Percentiles rank a stretch among this genome's conserved stretches.
phyloP scores from a whole-genome alignment of 2,797 vertebrate genomes.

The Onychomys arenicola region DNA sequence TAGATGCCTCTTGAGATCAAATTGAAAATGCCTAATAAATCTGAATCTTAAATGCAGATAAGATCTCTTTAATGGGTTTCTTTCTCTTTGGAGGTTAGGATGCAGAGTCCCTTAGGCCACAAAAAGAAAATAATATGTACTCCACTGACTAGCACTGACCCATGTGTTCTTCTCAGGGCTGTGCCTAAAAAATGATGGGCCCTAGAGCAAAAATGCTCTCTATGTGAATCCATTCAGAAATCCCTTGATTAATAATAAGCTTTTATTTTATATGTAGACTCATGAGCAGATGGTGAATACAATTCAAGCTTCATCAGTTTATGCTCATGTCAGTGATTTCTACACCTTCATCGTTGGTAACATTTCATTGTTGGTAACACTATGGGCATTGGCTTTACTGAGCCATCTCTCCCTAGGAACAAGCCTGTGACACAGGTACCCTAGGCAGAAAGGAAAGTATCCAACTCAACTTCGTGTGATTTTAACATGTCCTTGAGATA shows the following conservation, averaged over 20 bases:
- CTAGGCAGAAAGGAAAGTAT: background rate
- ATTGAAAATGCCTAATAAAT: conserved; percentile 55
- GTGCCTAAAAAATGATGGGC: background rate
- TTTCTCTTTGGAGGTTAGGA: conserved; percentile 43
- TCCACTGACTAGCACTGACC: background rate
- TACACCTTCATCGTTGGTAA: background rate
- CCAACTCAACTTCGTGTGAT: background rate
- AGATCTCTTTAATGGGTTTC: background rate
- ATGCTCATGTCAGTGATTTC: background rate
- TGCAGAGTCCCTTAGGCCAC: background rate
- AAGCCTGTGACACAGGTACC: background rate
- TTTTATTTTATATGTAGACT: background rate
- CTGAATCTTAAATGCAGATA: conserved; percentile 2
- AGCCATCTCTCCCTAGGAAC: accelerated
- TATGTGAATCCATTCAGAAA: background rate
- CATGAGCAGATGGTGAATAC: background rate
- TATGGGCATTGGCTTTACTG: background rate
- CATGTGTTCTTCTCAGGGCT: background rate
- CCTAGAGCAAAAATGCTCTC: background rate
- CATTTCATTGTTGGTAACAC: background rate
- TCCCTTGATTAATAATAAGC: background rate
- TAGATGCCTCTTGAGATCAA: conserved; percentile 53
- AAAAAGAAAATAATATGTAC: background rate
- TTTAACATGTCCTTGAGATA: background rate
- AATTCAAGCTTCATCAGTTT: background rate